Evolutionary conservation across 2,888 invertebrate genomes (phyloP).

Genomic region (Conus canariensis): DNA sequence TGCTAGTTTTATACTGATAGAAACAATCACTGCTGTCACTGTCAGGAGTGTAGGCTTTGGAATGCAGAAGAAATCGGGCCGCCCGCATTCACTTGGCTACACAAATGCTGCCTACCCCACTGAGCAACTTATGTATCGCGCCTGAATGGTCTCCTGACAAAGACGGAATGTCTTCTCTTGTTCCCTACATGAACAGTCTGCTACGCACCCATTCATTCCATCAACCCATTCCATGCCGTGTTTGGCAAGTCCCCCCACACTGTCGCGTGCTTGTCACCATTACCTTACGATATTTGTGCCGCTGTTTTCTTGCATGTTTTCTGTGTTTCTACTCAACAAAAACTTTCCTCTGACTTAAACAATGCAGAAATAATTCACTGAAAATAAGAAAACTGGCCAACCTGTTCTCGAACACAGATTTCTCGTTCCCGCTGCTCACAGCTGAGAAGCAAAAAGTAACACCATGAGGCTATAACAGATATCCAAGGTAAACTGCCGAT

Average conservation of each 20-base stretch:
- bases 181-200: background rate
- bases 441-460: background rate
- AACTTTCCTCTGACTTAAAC: background rate
- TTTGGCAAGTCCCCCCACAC: slow-evolving; percentile 13
- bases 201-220: slow-evolving; percentile 8
- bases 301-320: slow-evolving; percentile 14
- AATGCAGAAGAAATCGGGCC: background rate
- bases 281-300: slow-evolving; percentile 6
- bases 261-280: slow-evolving; percentile 28
- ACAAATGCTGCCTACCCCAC: background rate
- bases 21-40: background rate
- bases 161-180: background rate
- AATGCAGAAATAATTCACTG: background rate
- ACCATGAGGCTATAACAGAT: slow-evolving; percentile 28
- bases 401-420: slow-evolving; percentile 38
- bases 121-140: background rate
- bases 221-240: background rate
- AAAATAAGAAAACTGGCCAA: slow-evolving; percentile 27
- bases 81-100: background rate
- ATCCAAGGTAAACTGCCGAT: slow-evolving; percentile 57
- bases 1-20: background rate
- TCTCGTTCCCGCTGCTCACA: background rate
- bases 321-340: background rate
- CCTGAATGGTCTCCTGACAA: background rate
- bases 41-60: too few relatives aligned